Base-by-base conservation (phyloP, 2,888 invertebrate species). In the Polyommatus icarus region DNA sequence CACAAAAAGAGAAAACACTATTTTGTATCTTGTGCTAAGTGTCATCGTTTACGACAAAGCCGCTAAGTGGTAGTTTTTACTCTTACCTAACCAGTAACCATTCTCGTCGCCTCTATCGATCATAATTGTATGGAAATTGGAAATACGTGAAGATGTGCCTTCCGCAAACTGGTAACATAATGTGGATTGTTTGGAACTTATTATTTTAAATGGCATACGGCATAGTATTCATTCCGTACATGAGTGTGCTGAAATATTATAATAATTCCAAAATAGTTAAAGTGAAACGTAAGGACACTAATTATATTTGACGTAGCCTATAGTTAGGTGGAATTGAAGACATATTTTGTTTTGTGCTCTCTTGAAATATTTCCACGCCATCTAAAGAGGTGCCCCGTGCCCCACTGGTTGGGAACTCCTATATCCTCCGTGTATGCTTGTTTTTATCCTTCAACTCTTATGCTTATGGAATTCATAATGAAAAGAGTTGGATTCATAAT, bases 121-220 rank as follows among this genome's bases (percentile, higher is more conserved):
- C 50, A 75, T 75, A 75, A 75, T 75, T 75, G 75, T 75, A 75
- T 75, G 75, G 75, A 32, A 50, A 75, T 75, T 50, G 73, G 15
- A 73, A 50, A 75, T 50, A 50, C 75, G 46, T 50, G 75, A 50
- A 20, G 20, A 12, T 29, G 67, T 24, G 75, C 50, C 54, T 75
- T 75, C 54, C 75, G 75, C 29, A 6, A 75, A 24, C 20, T 8
- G 1, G 18, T 54, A 54, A 40, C 40, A 1, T 71, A 36, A 12
- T 46, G 15, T 46, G 6, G 18, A 46, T 10, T 73, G 10, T 46
- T 46, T 46, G 50, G n/a, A 1, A 54, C 50, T 54, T 72, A 3
- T 36, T 36, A n/a, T n/a, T 8, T 15, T 20, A 18, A 59, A 59
- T 20, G n/a, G 57, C 61, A 40, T 10, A 40, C 8, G 8, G 8